Percentiles rank a stretch among this genome's conserved stretches.
Evolutionary conservation across 2,797 vertebrate species (phyloP).

Genomic region (Meda fulgida): DNA sequence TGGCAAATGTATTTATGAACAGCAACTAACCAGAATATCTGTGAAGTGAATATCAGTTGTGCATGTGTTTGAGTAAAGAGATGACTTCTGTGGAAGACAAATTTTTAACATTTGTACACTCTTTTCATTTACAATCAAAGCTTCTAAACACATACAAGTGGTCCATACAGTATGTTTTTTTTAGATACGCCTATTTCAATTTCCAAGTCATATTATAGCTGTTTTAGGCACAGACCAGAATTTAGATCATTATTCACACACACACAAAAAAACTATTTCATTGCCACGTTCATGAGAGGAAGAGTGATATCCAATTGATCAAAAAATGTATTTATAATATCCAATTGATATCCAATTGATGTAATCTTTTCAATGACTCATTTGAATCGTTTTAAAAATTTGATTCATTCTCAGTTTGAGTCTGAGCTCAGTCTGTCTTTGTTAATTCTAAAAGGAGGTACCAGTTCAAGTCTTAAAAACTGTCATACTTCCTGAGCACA

Average conservation of each 20-base stretch:
- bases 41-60: neutral
- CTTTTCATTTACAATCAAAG: neutral
- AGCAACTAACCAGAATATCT: neutral
- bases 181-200: neutral
- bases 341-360: too few species aligned
- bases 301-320: neutral
- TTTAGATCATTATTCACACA: neutral
- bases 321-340: too few species aligned
- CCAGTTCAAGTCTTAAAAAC: neutral
- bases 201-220: neutral
- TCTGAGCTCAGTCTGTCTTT: neutral
- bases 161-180: neutral
- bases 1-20: conserved; percentile 16
- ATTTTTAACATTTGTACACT: neutral
- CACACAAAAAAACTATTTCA: neutral
- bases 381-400: neutral
- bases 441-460: neutral
- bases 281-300: neutral
- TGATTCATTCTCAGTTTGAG: neutral
- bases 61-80: neutral
- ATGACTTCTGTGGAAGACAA: neutral
- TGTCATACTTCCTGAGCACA: neutral
- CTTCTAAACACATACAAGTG: neutral
- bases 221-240: neutral
- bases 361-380: neutral